These are phyloP conservation scores for Aeoliscus strigatus DNA, from an alignment of 2,797 vertebrate genomes.

Conservation along the genomic window DNA sequence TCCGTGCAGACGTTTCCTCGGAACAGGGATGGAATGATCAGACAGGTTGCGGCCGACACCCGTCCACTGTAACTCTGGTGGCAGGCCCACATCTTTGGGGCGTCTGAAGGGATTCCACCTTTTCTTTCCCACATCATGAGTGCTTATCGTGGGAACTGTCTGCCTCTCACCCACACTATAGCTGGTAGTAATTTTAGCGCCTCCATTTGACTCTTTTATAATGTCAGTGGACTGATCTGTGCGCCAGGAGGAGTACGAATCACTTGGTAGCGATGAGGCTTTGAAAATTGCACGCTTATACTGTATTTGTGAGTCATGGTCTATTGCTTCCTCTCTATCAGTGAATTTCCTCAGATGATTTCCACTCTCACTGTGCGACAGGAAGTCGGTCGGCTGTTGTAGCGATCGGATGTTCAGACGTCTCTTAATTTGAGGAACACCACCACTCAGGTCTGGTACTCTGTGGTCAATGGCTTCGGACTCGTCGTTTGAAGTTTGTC, in stretches of 20 bases:
- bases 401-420: conserved; percentile 36
- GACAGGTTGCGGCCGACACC: conserved; percentile 23
- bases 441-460: conserved; percentile 22
- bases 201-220: no score
- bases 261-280: conserved; percentile 2
- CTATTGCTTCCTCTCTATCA: conserved; percentile 10
- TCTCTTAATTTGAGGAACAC: conserved; percentile 30
- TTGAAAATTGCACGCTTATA: conserved; percentile 58
- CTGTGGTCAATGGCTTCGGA: conserved; percentile 17
- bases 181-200: background rate
- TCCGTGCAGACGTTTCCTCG: conserved; percentile 2
- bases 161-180: conserved; percentile 2
- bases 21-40: conserved; percentile 16
- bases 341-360: conserved; percentile 3
- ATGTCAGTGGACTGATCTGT: conserved; percentile 4
- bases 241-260: conserved; percentile 9
- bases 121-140: conserved; percentile 27
- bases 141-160: conserved; percentile 8
- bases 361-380: conserved; percentile 34
- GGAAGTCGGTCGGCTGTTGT: conserved; percentile 18
- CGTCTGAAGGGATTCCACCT: conserved; percentile 6
- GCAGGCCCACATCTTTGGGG: conserved; percentile 15
- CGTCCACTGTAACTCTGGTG: conserved; percentile 34
- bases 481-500: no score
- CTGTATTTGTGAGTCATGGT: conserved; percentile 29